These are phyloP conservation scores for Agrilus biguttatus DNA, from an alignment of 2,888 invertebrate genomes.

Conservation along the genomic window DNA sequence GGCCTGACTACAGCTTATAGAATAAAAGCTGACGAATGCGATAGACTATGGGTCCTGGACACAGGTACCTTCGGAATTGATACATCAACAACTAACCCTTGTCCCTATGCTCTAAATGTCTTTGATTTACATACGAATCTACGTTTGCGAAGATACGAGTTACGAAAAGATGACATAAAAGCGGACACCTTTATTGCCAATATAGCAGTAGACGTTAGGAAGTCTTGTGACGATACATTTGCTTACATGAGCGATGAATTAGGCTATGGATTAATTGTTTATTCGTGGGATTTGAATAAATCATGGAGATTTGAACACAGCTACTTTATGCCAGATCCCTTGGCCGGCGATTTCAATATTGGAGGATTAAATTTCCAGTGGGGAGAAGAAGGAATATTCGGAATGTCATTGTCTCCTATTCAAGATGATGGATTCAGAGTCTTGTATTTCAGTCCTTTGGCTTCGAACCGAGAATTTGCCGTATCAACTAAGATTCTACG, in stretches of 20 bases:
- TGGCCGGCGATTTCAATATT: constrained; percentile 63
- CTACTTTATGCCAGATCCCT: constrained; percentile 69
- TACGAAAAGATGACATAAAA: constrained; percentile 59
- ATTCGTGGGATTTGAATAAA: constrained; percentile 60
- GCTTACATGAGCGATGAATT: constrained; percentile 73
- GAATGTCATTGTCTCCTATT: constrained; percentile 45
- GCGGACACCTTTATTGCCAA: constrained; percentile 73
- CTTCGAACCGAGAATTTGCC: constrained; percentile 64
- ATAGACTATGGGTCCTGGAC: constrained; percentile 71
- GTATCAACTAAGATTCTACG: constrained; percentile 61
- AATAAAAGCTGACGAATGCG: constrained; percentile 63
- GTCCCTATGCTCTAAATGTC: constrained; percentile 65
- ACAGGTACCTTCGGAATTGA: constrained; percentile 71
- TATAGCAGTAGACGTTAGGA: constrained; percentile 65
- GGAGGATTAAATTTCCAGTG: constrained; percentile 75
- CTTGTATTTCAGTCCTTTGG: constrained; percentile 64
- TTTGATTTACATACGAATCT: constrained; percentile 62
- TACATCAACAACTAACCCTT: constrained; percentile 58
- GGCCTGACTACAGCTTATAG: constrained; percentile 68
- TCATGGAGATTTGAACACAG: constrained; percentile 71
- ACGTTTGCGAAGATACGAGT: constrained; percentile 49
- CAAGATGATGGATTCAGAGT: constrained; percentile 53
- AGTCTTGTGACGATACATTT: constrained; percentile 58
- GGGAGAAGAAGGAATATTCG: constrained; percentile 69
- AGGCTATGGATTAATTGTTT: constrained; percentile 66